These are phyloP conservation scores for Harlomillsia oculata DNA, from an alignment of 1,140 invertebrate species.

Conservation along the genomic window DNA sequence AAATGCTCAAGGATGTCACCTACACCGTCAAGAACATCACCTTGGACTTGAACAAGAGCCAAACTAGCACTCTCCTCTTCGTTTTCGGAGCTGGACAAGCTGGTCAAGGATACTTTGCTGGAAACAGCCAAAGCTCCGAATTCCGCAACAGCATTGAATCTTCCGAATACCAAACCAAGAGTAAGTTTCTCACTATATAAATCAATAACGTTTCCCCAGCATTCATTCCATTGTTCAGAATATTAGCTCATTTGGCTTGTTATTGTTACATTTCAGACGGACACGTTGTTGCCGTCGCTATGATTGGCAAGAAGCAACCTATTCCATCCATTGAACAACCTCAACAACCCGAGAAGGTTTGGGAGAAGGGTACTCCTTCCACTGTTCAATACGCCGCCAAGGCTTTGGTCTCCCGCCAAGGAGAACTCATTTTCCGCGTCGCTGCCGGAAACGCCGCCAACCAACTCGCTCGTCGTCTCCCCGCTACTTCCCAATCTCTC, in stretches of 20 bases:
- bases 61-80: conserved; percentile 31
- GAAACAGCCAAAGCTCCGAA: too few relatives aligned
- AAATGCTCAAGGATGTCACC: conserved; percentile 1
- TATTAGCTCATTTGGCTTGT: too few relatives aligned
- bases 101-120: background rate
- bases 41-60: conserved; percentile 18
- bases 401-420: background rate
- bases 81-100: conserved; percentile 3
- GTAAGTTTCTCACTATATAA: too few relatives aligned
- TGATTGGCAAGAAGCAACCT: background rate
- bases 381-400: background rate
- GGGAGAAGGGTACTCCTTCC: background rate
- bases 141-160: background rate
- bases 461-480: background rate
- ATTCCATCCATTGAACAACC: background rate
- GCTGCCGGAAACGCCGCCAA: background rate
- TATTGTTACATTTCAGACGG: too few relatives aligned
- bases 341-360: background rate
- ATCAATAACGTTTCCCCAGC: background rate
- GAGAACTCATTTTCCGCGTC: background rate
- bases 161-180: too few relatives aligned
- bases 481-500: background rate
- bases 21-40: conserved; percentile 8
- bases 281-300: background rate
- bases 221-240: background rate